These are phyloP conservation scores for Chrysochloris asiatica DNA, from an alignment of 2,113 vertebrate genomes.

Conservation along the genomic window DNA sequence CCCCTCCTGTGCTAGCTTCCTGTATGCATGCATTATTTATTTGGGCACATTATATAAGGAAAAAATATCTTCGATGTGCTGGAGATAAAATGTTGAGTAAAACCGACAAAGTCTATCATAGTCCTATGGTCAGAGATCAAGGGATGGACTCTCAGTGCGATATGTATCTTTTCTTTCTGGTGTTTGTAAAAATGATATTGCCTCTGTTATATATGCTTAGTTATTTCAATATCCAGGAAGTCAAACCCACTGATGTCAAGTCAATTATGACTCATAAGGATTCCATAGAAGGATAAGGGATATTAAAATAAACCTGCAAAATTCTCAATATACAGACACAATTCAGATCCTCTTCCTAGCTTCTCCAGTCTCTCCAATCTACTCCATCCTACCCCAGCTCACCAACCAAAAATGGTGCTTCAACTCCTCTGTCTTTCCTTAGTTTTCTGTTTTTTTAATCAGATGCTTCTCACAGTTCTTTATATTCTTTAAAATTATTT, in stretches of 20 bases:
- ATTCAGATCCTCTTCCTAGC: too few species aligned
- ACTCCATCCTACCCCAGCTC: background rate
- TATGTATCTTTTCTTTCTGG: background rate
- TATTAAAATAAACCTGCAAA: background rate
- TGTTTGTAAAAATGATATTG: background rate
- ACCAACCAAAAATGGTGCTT: background rate
- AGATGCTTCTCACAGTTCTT: background rate
- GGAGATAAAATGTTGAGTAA: too few species aligned
- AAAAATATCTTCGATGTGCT: too few species aligned
- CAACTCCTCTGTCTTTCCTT: background rate
- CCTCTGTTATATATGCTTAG: background rate
- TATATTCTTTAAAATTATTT: slow-evolving; percentile 27
- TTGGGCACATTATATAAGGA: too few species aligned
- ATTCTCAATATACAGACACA: too few species aligned
- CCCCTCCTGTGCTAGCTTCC: too few species aligned
- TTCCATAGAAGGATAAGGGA: background rate
- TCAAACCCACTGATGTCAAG: too few species aligned
- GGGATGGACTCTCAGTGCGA: accelerated
- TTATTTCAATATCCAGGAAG: background rate
- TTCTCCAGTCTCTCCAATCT: background rate
- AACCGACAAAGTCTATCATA: background rate
- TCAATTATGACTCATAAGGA: too few species aligned
- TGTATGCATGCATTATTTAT: too few species aligned
- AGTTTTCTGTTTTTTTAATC: background rate
- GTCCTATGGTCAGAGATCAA: background rate